These are phyloP conservation scores for Perdita meconis DNA, from an alignment of 2,888 invertebrate species.

Conservation along the genomic window DNA sequence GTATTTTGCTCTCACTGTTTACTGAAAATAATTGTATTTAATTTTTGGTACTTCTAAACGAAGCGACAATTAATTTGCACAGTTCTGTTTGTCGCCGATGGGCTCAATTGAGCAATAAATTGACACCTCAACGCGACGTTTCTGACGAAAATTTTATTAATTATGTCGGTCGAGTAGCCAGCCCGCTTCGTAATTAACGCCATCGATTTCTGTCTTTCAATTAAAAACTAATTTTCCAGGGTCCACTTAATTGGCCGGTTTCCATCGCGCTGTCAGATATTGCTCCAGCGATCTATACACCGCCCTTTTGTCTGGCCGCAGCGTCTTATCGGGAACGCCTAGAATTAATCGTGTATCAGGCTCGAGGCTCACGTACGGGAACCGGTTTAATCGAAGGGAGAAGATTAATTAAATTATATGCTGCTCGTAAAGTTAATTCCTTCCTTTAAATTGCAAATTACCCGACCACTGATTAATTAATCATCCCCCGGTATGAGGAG, in stretches of 20 bases:
- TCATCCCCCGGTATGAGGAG: conserved; percentile 18
- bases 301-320: conserved; percentile 69
- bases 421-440: conserved; percentile 56
- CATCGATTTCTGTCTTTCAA: conserved; percentile 71
- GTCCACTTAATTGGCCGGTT: conserved; percentile 73
- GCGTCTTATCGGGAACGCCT: conserved; percentile 70
- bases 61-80: neutral
- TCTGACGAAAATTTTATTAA: conserved; percentile 55
- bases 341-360: conserved; percentile 73
- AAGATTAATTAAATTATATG: conserved; percentile 71
- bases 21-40: neutral
- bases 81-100: neutral
- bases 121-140: neutral
- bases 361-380: conserved; percentile 67
- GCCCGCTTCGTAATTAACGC: conserved; percentile 60
- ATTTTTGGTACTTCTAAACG: neutral
- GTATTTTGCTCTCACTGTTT: neutral
- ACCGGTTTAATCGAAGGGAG: conserved; percentile 67
- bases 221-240: conserved; percentile 75
- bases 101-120: neutral
- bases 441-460: conserved; percentile 55
- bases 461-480: conserved; percentile 48
- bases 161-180: conserved; percentile 37
- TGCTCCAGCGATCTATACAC: conserved; percentile 61
- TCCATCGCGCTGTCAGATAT: conserved; percentile 65